Percentiles rank a stretch among this genome's conserved stretches.
Conservation (phyloP, 2,797 vertebrate species). For the Coendou prehensilis region DNA sequence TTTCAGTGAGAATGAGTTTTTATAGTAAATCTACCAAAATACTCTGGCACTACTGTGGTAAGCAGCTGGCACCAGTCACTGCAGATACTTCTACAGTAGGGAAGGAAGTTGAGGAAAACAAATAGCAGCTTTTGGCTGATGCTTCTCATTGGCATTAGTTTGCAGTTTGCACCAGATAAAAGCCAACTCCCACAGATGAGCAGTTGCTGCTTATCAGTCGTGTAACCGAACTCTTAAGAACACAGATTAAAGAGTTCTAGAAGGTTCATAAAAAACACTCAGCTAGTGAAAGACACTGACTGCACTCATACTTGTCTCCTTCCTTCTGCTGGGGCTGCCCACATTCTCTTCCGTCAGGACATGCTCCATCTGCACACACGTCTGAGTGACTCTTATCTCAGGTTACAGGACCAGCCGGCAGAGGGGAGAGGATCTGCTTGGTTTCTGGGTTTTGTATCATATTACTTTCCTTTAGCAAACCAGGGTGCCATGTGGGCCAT, state of each 20-base stretch:
- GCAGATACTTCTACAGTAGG: background rate
- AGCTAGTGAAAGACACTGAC: background rate
- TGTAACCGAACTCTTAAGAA: background rate
- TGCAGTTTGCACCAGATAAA: background rate
- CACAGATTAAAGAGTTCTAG: background rate
- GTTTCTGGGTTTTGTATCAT: background rate
- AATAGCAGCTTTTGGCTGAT: background rate
- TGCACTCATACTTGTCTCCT: background rate
- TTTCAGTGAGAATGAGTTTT: background rate
- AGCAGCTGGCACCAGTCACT: background rate
- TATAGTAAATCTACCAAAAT: background rate
- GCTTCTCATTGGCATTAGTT: background rate
- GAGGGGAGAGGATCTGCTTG: background rate
- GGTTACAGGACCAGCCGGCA: too few relatives aligned
- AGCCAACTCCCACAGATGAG: background rate
- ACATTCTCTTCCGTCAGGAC: accelerated
- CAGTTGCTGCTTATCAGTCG: background rate
- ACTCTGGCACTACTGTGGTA: background rate
- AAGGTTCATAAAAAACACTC: background rate
- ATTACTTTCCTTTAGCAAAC: background rate
- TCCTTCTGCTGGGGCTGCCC: background rate
- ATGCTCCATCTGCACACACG: background rate
- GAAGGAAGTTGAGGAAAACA: background rate
- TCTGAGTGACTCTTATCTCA: background rate
- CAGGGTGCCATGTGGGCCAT: accelerated